Evolutionary conservation across 2,113 vertebrate species (phyloP).

Genomic region (human): DNA sequence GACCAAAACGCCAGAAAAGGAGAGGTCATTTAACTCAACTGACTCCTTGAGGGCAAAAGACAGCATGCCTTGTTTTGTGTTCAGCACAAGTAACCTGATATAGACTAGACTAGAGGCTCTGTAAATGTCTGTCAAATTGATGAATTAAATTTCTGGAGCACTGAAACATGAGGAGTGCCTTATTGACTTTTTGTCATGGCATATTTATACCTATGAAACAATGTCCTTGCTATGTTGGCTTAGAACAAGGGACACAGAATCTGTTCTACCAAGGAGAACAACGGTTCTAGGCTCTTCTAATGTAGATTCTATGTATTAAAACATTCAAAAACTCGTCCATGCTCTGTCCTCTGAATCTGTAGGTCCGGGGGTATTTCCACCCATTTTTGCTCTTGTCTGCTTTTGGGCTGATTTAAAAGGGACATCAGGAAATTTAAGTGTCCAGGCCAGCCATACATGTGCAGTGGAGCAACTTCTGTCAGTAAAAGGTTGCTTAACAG

Average conservation of each 20-base stretch:
- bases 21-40: neutral
- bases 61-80: neutral
- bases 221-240: neutral
- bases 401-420: neutral
- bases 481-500: neutral
- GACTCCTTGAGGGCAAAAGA: neutral
- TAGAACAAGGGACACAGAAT: neutral
- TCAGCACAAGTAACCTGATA: neutral
- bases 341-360: neutral
- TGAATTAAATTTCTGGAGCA: neutral
- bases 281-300: neutral
- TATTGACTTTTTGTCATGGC: neutral
- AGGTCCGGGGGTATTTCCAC: neutral
- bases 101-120: neutral
- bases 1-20: neutral
- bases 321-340: neutral
- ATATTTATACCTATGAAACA: neutral
- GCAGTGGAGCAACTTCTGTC: neutral
- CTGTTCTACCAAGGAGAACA: neutral
- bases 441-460: neutral
- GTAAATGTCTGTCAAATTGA: neutral
- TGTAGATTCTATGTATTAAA: neutral
- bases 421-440: neutral
- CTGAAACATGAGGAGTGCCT: neutral
- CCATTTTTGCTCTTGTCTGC: neutral